Base-by-base conservation (phyloP, 2,797 vertebrate species). In the Rhinophrynus dorsalis region DNA sequence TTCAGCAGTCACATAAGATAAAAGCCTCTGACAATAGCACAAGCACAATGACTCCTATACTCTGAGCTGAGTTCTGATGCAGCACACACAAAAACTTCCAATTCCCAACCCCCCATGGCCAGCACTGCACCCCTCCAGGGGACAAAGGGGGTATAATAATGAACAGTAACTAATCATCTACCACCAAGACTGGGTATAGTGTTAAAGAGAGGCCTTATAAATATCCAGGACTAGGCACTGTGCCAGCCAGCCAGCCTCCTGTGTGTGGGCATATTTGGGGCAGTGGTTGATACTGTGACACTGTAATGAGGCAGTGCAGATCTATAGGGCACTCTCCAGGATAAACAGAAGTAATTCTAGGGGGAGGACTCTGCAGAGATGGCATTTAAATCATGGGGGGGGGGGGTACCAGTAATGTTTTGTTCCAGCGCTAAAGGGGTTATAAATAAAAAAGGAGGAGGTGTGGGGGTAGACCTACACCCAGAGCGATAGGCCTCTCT, bases 401-500 rank as follows among this genome's bases (percentile, higher is more conserved):
- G 37, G 6, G 6, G 12, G 37, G 37, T 40, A n/a, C 37, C 37
- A 40, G 51, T 18, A 23, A 32, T 1, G 8, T 9, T 5, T 23
- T 2, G 37, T 12, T n/a, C 13, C 35, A 38, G 52, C 52, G 8
- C 3, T 13, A 11, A 23, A 10, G 15, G 15, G 57, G n/a, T 12
- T 24, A 26, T 26, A 30, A 21, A 27, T 51, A 52, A 42, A 47
- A 45, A 55, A n/a, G 17, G 47, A 47, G 12, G 23, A n/a, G 5
- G 32, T 10, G 13, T 30, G 20, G 50, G 66, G 26, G 20, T 15
- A 38, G 63, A 37, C 15, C 30, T 50, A 70, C 48, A 62, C 57
- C 48, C 67, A 61, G 7, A 32, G 52, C 23, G 33, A 45, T n/a
- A 45, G 44, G 61, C 54, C 68, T 70, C 59, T 60, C 58, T 63